Conservation (phyloP, 2,797 vertebrate species). For the Chelonia mydas region DNA sequence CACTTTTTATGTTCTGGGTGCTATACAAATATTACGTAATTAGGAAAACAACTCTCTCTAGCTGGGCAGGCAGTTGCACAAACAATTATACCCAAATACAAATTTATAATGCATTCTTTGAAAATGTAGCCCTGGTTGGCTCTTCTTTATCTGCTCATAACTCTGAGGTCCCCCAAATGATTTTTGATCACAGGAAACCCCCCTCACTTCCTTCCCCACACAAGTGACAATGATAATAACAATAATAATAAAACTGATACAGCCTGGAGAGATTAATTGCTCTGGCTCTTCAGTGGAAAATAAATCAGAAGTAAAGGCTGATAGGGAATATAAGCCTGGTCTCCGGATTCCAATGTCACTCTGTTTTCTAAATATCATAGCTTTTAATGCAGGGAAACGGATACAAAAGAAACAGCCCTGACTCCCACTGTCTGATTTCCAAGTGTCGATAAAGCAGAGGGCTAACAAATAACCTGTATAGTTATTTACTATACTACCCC, state of each 20-base stretch:
- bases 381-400: constrained; percentile 23
- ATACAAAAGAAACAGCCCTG: neutral
- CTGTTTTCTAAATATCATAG: neutral
- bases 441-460: neutral
- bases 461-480: neutral
- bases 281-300: constrained; percentile 16
- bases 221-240: neutral
- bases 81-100: neutral
- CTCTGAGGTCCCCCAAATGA: constrained; percentile 1
- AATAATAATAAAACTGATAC: neutral
- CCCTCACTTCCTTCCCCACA: neutral
- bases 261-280: neutral
- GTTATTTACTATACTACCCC: neutral
- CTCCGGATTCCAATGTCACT: neutral
- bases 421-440: neutral
- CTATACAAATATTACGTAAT: constrained; percentile 67
- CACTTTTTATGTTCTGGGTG: constrained; percentile 40
- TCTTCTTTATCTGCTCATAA: constrained; percentile 20
- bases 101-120: constrained; percentile 47
- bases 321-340: neutral
- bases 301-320: neutral
- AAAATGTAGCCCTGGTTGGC: constrained; percentile 25
- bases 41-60: constrained; percentile 56
- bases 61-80: constrained; percentile 64
- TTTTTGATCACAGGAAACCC: neutral